These are phyloP conservation scores for Corvus moneduloides DNA, from an alignment of 2,113 vertebrate species.

Conservation along the genomic window DNA sequence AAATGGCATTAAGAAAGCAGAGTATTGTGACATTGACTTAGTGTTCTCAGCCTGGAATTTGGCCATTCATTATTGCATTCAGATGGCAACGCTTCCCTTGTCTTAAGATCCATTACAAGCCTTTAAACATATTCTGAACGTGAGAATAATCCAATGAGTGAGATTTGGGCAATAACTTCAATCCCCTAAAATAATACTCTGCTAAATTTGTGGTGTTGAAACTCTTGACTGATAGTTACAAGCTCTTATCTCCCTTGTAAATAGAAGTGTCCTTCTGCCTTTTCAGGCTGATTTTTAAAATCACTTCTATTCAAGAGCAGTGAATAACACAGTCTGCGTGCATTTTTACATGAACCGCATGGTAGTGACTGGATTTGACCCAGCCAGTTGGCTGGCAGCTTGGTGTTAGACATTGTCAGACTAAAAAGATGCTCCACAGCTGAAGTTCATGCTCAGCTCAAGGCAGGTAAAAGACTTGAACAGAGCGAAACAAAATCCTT, in stretches of 20 bases:
- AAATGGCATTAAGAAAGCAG: background rate
- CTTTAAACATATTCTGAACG: background rate
- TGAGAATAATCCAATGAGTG: background rate
- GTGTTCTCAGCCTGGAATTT: background rate
- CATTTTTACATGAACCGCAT: background rate
- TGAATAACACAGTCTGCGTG: background rate
- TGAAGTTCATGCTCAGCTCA: background rate
- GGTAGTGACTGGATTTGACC: background rate
- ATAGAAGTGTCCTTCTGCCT: background rate
- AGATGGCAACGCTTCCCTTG: background rate
- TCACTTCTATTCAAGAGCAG: background rate
- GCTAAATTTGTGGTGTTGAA: slow-evolving; percentile 36
- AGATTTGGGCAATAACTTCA: slow-evolving; percentile 17
- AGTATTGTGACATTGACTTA: background rate
- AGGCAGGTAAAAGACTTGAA: background rate
- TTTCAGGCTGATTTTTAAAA: background rate
- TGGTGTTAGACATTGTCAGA: background rate
- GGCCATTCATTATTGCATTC: background rate
- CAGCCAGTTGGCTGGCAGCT: background rate
- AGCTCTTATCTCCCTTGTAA: background rate
- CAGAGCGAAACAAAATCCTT: background rate
- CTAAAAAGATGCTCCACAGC: background rate
- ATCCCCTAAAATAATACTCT: background rate
- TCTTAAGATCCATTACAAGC: background rate
- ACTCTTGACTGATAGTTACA: slow-evolving; percentile 7